Conservation (phyloP, 2,113 vertebrate genomes). For the Okapia johnstoni region DNA sequence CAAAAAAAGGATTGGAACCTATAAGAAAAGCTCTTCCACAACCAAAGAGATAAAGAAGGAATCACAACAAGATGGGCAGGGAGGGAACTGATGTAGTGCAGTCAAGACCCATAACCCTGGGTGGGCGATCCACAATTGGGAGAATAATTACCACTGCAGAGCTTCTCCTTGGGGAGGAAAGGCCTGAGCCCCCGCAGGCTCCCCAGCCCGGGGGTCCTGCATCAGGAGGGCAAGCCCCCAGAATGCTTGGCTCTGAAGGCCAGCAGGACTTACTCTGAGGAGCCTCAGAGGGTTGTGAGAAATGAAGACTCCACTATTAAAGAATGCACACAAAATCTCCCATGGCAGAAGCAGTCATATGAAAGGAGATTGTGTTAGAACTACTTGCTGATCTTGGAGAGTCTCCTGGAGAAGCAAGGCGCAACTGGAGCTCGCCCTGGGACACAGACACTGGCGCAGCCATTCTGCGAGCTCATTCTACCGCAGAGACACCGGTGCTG, state of each 20-base stretch:
- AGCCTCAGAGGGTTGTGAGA: neutral
- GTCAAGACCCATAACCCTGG: neutral
- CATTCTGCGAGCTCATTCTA: neutral
- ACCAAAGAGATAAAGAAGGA: neutral
- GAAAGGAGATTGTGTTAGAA: neutral
- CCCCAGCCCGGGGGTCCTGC: neutral
- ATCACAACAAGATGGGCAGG: neutral
- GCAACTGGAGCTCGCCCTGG: neutral
- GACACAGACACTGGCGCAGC: neutral
- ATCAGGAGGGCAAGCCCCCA: neutral
- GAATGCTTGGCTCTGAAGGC: neutral
- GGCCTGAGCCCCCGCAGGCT: neutral
- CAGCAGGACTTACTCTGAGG: neutral
- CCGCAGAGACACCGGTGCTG: neutral
- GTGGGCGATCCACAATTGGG: no score
- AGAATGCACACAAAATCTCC: neutral
- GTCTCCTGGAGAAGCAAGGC: neutral
- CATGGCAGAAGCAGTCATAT: neutral
- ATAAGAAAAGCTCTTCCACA: neutral
- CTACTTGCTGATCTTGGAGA: neutral
- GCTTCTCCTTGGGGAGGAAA: neutral
- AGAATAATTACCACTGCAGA: neutral
- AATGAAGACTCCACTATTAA: neutral
- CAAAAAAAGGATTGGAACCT: neutral
- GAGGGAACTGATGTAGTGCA: fast-evolving